Evolutionary conservation across 37 sponge, comb jelly and placozoan species (phyloP), one percentile per base, ranked within the genome.

Genomic region (Chondrosia reniformis): DNA sequence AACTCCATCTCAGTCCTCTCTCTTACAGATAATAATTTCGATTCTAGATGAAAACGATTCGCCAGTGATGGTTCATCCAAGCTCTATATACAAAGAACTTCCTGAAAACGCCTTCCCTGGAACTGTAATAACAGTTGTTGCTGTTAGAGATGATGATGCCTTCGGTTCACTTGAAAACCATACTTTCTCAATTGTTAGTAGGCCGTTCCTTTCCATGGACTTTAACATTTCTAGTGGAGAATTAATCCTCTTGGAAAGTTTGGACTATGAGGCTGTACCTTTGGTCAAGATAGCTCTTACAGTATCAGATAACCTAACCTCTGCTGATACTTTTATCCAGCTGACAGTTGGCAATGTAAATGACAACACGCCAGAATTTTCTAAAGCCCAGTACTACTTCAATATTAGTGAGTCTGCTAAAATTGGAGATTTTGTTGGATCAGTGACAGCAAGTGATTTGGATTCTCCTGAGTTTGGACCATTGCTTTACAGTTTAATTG

Each of bases 11-110:
- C 72, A 40, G 43, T 41, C 72, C n/a, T 38, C 72, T 39, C 19
- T 19, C 10, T 10, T 40, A 41, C 39, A 21, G 44, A 19, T 69
- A 4, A 24, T 21, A 17, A 21, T 69, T 21, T 24, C 17, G n/a
- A 39, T 69, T 38, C 37, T 38, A 24, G 72, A 69, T 39, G 41
- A 13, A 40, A 69, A 69, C 24, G 72, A 69, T 39, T 69, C 72
- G 42, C 72, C 72, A n/a, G 15, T 39, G 4, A 21, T 38, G 41
- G 41, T 69, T 69, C 15, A 41, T 34, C 41, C 72, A 25, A 69
- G 0, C 19, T n/a, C 0, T 40, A n/a, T 34, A 13, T 2, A 69
- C 4, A 25, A 43, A 3, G 15, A 1, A 19, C 5, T 69, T 13
- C 36, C 43, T 41, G 72, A 69, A 69, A 25, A 6, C 4, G 41